Evolutionary conservation across 2,113 vertebrate species (phyloP).

Genomic region (Garra rufa): DNA sequence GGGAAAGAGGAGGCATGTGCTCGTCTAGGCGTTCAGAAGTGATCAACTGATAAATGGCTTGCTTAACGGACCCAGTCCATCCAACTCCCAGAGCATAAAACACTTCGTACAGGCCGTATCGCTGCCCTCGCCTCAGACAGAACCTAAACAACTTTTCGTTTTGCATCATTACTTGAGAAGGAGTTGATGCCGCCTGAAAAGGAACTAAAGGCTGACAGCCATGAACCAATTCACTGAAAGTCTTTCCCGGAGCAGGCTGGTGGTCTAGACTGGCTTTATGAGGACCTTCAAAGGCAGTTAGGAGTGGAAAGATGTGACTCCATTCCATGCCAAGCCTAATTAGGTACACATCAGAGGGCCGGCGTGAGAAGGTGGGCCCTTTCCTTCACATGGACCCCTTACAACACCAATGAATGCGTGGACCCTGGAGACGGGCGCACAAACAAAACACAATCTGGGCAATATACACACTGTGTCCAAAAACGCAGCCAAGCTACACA

Average conservation of each 20-base stretch:
- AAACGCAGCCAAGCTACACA: slow-evolving; percentile 49
- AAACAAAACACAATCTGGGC: slow-evolving; percentile 54
- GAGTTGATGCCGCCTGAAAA: neutral
- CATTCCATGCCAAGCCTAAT: slow-evolving; percentile 71
- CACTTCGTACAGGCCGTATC: slow-evolving; percentile 24
- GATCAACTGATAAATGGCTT: slow-evolving; percentile 50
- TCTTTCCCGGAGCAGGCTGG: neutral
- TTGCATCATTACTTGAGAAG: slow-evolving; percentile 23
- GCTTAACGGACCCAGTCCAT: slow-evolving; percentile 29
- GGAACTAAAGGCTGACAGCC: neutral
- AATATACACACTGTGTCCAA: slow-evolving; percentile 31
- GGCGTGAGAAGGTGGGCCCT: slow-evolving; percentile 6
- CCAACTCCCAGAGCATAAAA: slow-evolving; percentile 35
- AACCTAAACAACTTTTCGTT: slow-evolving; percentile 26
- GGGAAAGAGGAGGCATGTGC: neutral
- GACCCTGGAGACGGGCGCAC: slow-evolving; percentile 44
- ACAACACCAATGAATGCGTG: slow-evolving; percentile 51
- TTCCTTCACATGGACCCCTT: slow-evolving; percentile 38
- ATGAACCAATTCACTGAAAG: neutral
- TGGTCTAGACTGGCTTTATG: slow-evolving; percentile 22
- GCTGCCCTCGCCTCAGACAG: neutral
- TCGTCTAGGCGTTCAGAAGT: slow-evolving; percentile 24
- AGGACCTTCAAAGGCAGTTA: slow-evolving; percentile 35
- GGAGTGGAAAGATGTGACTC: slow-evolving; percentile 54
- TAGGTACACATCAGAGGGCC: slow-evolving; percentile 64